Conservation (phyloP, 2,113 vertebrate genomes). For the Notarius quadriscutis region DNA sequence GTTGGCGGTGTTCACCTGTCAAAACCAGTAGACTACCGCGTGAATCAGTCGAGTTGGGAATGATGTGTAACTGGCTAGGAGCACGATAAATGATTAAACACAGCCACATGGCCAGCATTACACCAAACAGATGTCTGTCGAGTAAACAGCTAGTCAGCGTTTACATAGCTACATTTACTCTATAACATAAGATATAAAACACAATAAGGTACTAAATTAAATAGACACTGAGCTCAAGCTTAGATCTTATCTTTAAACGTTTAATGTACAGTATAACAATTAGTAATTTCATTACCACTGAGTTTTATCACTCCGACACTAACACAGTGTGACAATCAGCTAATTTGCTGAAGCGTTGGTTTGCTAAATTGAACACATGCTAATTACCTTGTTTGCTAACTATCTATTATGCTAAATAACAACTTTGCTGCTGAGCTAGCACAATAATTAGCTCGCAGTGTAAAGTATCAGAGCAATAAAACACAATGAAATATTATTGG, state of each 20-base stretch:
- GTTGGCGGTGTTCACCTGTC: too few relatives aligned
- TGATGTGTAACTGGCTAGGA: neutral
- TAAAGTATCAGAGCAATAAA: neutral
- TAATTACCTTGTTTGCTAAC: neutral
- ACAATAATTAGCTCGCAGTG: neutral
- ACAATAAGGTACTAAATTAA: neutral
- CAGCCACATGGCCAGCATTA: neutral
- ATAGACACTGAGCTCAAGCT: neutral
- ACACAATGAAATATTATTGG: neutral
- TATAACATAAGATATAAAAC: neutral
- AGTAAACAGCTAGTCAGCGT: neutral
- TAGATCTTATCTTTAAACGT: neutral
- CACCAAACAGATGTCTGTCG: neutral
- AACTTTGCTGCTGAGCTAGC: neutral
- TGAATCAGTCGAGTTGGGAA: too few relatives aligned
- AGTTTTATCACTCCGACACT: neutral
- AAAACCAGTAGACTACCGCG: too few relatives aligned
- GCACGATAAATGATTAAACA: neutral
- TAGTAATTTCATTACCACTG: neutral
- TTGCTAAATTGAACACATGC: neutral
- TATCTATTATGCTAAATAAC: neutral
- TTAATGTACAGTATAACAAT: neutral
- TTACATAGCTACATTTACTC: neutral
- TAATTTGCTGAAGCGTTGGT: neutral
- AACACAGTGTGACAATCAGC: neutral